phyloP scores from a whole-genome alignment of 1,140 invertebrate genomes.

The Trissolcus basalis region DNA sequence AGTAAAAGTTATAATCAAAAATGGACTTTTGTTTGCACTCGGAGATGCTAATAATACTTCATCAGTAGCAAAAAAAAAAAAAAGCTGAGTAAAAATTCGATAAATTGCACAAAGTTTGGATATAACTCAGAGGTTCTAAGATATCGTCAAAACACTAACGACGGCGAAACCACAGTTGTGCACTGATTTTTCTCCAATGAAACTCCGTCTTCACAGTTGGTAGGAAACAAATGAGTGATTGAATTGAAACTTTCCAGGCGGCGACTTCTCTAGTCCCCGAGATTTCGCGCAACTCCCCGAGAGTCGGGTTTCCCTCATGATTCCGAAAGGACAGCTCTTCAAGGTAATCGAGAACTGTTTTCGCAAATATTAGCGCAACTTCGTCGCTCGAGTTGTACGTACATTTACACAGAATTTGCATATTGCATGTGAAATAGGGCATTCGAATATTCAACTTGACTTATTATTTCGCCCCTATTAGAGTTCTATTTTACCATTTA shows the following conservation, averaged over 20 bases:
- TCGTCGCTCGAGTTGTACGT: conserved; percentile 50
- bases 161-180: conserved; percentile 43
- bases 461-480: conserved; percentile 43
- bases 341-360: conserved; percentile 61
- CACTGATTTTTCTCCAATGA: conserved; percentile 55
- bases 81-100: conserved; percentile 33
- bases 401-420: conserved; percentile 54
- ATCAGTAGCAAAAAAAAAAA: conserved; percentile 35
- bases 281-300: conserved; percentile 51
- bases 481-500: conserved; percentile 31
- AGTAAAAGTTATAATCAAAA: conserved; percentile 37
- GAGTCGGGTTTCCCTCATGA: conserved; percentile 50
- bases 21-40: conserved; percentile 38
- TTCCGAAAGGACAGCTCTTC: conserved; percentile 58
- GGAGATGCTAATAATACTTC: conserved; percentile 36
- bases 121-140: conserved; percentile 44
- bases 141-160: conserved; percentile 51
- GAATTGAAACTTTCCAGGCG: conserved; percentile 59
- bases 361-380: conserved; percentile 60
- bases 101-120: conserved; percentile 44
- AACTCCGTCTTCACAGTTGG: conserved; percentile 56
- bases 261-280: conserved; percentile 50
- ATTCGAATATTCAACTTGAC: conserved; percentile 50
- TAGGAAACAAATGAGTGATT: conserved; percentile 61
- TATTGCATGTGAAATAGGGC: conserved; percentile 52